Percentiles rank a stretch among this genome's conserved stretches.
These are phyloP conservation scores for Psittacula echo DNA, from an alignment of 2,797 vertebrate species.

Conservation along the genomic window DNA sequence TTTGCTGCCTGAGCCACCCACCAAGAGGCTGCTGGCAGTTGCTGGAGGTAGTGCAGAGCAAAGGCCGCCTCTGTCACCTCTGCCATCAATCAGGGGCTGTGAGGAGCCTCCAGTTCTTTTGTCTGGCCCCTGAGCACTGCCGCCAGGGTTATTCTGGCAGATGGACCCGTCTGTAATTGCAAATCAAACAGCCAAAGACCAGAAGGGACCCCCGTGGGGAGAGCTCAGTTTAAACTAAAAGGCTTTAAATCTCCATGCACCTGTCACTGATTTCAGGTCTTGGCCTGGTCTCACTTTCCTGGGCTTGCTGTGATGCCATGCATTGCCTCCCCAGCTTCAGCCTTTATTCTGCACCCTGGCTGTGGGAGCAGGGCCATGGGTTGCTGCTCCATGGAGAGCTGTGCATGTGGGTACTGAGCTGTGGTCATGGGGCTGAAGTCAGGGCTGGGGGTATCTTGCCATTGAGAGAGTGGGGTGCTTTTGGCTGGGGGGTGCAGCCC, in stretches of 20 bases:
- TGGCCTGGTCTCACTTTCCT: too few species aligned
- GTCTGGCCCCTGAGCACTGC: background rate
- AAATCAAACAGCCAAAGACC: background rate
- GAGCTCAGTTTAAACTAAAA: slow-evolving; percentile 36
- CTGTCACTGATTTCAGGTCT: background rate
- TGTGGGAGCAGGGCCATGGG: background rate
- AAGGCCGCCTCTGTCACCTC: background rate
- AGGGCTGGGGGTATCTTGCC: background rate
- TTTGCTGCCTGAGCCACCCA: fast-evolving
- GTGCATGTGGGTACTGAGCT: background rate
- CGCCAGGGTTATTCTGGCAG: background rate
- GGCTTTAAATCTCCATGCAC: background rate
- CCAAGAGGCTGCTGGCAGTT: background rate
- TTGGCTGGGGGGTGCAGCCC: too few species aligned
- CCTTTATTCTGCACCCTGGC: fast-evolving
- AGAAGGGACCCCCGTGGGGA: slow-evolving; percentile 26
- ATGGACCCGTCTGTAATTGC: slow-evolving; percentile 19
- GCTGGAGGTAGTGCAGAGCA: background rate
- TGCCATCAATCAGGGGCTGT: background rate
- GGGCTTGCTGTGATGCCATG: background rate
- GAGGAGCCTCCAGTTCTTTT: background rate
- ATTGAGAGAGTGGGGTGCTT: background rate
- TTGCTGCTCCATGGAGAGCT: background rate
- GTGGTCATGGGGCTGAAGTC: background rate
- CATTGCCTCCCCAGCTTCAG: background rate